Conservation (phyloP, 2,888 invertebrate species). For the Xanthorhoe designata region DNA sequence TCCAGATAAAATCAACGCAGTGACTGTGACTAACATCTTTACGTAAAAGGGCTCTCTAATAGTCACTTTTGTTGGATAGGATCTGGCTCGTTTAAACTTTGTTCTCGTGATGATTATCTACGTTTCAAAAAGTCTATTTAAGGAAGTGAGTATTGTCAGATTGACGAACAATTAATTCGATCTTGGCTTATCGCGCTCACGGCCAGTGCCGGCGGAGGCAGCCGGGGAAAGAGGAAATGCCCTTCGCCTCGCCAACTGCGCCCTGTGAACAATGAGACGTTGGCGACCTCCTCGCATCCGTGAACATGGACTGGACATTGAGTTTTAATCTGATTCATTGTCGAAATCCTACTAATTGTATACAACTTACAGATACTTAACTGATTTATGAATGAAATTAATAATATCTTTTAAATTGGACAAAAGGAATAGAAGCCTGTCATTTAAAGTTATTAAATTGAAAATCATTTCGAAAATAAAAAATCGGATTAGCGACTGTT, state of each 20-base stretch:
- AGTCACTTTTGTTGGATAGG: conserved; percentile 34
- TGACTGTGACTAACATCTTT: conserved; percentile 30
- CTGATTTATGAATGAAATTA: not conserved
- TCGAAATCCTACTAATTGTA: not conserved
- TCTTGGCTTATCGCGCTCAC: conserved; percentile 61
- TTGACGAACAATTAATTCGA: conserved; percentile 51
- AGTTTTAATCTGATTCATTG: conserved; percentile 9
- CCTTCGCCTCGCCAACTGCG: conserved; percentile 70
- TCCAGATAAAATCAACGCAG: conserved; percentile 27
- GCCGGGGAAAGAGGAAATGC: conserved; percentile 72
- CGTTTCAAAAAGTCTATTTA: conserved; percentile 41
- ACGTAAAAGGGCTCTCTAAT: conserved; percentile 38
- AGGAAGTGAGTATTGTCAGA: conserved; percentile 45
- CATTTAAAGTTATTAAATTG: too few species aligned
- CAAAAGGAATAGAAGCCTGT: too few species aligned
- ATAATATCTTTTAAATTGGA: too few species aligned
- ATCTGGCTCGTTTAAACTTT: conserved; percentile 32
- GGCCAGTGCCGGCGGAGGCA: conserved; percentile 52
- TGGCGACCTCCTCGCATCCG: conserved; percentile 71
- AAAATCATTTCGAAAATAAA: not conserved
- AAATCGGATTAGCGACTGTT: too few species aligned
- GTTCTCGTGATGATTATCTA: conserved; percentile 31
- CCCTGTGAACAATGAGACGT: conserved; percentile 76
- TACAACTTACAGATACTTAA: not conserved
- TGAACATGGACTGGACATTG: conserved; percentile 54